Evolutionary conservation across 2,113 vertebrate genomes (phyloP), one percentile per base, ranked within the genome.

Genomic region (Elephas maximus): DNA sequence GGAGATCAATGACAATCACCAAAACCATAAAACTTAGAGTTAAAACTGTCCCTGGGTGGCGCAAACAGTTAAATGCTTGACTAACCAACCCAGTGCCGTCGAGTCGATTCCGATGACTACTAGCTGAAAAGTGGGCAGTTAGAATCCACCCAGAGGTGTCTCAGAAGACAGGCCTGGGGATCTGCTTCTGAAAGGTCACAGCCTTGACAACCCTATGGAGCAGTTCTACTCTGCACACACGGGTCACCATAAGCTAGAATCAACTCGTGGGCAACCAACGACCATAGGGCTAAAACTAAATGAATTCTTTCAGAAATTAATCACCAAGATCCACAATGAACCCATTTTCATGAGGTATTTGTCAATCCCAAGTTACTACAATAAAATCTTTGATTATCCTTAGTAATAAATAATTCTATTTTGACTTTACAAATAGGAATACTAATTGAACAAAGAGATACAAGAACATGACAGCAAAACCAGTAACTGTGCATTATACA

Each of bases 1-100:
- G 82, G 80, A 95, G 28, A 78, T 92, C 60, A 94, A 96, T 94
- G 65, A 45, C 24, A 92, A 90, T 81, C n/a, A 41, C 26, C 17
- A 91, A 92, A 37, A 92, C 37, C 90, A 90, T 73, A 95, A 91
- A 88, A 9, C 57, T 82, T 83, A 83, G 17, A 33, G 30, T 51
- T 90, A 90, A 87, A 73, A 73, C 20, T 20, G 18, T 20, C n/a
- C 33, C 14, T 37, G n/a, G n/a, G n/a, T 73, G n/a, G 17, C 33
- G 18, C n/a, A 37, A n/a, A 73, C 10, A 73, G 18, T 41, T 73
- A 73, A 73, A 3, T 9, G 8, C 15, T 73, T 20, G 71, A 41
- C 37, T 37, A 37, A 37, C 37, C 37, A 37, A 37, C 37, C 37
- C 37, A 37, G 37, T 37, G 37, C 37, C 37, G 37, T 37, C 37